Percentiles rank a stretch among this genome's conserved stretches.
Conservation (phyloP, 2,888 invertebrate genomes). For the Germaria angustata region DNA sequence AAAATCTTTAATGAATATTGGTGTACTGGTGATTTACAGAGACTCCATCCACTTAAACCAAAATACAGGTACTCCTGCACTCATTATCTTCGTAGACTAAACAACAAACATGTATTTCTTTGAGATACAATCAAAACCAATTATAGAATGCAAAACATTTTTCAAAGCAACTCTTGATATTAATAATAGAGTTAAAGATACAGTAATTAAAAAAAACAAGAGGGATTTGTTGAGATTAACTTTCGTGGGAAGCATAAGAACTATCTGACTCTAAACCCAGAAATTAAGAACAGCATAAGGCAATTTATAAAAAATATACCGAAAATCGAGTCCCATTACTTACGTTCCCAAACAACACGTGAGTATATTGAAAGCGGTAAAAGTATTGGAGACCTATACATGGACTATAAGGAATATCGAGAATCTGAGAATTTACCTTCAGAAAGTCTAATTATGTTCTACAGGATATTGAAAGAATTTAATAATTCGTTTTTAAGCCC, state of each 20-base stretch:
- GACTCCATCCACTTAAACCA: too few relatives aligned
- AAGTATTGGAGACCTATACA: constrained; percentile 71
- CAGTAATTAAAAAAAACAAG: constrained; percentile 44
- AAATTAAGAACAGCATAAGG: constrained; percentile 61
- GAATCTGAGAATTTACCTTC: constrained; percentile 59
- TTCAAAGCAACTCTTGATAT: too few relatives aligned
- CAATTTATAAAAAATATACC: constrained; percentile 70
- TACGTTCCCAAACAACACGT: constrained; percentile 65
- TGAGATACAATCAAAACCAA: too few relatives aligned
- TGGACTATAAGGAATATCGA: constrained; percentile 68
- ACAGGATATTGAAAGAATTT: constrained; percentile 65
- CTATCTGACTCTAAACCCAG: constrained; percentile 29
- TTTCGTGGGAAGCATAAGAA: constrained; percentile 2
- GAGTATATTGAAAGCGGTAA: constrained; percentile 67
- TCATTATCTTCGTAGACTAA: too few relatives aligned
- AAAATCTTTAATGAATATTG: constrained; percentile 27
- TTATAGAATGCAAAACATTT: too few relatives aligned
- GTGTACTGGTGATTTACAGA: not conserved
- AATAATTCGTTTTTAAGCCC: constrained; percentile 59
- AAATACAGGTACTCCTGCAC: too few relatives aligned
- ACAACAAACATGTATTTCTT: too few relatives aligned
- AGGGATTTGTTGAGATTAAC: constrained; percentile 18
- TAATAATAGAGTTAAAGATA: constrained; percentile 37
- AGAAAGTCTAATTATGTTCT: constrained; percentile 54
- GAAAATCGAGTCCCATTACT: constrained; percentile 67